Evolutionary conservation across 2,113 vertebrate species (phyloP), one percentile per base, ranked within the genome.

Genomic region (Tragelaphus buxtoni): DNA sequence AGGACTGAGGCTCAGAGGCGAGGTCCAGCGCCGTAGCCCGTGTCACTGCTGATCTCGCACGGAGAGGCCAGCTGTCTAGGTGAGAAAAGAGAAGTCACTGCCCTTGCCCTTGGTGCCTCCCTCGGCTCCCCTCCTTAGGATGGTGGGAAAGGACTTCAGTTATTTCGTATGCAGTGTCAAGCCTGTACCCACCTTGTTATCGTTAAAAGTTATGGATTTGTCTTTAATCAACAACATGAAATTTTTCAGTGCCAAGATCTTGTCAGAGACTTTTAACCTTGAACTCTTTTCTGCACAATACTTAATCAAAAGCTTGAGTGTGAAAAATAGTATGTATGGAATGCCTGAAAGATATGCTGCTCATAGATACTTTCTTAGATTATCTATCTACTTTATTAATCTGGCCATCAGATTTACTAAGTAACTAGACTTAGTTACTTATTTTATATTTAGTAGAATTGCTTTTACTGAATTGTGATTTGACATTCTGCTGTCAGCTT

Each of bases 201-300:
- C 56, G 69, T 89, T 58, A 55, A 35, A 93, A 89, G 16, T 91
- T 74, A 90, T 35, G 45, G 22, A 60, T 83, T 95, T 97, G 47
- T 60, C 91, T 94, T 93, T 84, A 81, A n/a, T 81, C 63, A 81
- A 61, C 63, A 94, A 53, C 9, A 49, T 56, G 61, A 88, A 93
- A 22, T 10, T 56, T 60, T 91, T 94, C 77, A 45, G 69, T 87
- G 63, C 83, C 30, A 96, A 76, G 45, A 82, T 86, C 42, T 86
- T 97, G 63, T 93, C 55, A 88, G 28, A 45, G 39, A 91, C 42
- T 80, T 96, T 96, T 61, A 93, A 91, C 72, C 35, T 72, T 72
- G 17, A 74, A 93, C 30, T 86, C 47, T 95, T 94, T 93, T 91
- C 24, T 94, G 39, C n/a, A 28, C 1, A 60, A 83, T 32, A 80